Evolutionary conservation across 2,113 vertebrate species (phyloP), one percentile per base, ranked within the genome.

Genomic region (Cepphus grylle): DNA sequence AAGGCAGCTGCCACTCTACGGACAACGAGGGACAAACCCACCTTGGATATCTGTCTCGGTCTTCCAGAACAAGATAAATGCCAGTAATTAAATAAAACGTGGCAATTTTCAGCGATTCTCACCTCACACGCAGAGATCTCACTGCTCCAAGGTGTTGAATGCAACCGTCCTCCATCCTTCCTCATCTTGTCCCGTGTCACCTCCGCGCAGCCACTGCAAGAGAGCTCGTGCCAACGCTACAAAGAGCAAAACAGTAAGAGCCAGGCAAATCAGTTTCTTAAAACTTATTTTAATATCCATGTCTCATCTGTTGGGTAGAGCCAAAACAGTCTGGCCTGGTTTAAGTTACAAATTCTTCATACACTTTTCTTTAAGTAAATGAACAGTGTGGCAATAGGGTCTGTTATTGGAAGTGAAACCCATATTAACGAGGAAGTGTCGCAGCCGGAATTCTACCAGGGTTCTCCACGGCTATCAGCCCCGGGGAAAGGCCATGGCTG

Each of bases 271-370:
- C 62, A 52, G 94, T 97, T 97, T 98, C 96, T 98, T 98, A 97
- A 98, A 98, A 98, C 97, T 97, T 97, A 97, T 97, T 98, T 98
- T 98, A 98, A 98, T 98, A 97, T 97, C 97, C 95, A 97, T 95
- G 81, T 94, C 95, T 97, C 95, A 94, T 93, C 94, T 97, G 93
- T 93, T 98, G 97, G 98, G 97, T 96, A 97, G 97, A 96, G 94
- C 93, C 97, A 97, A 97, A 98, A 98, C 95, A 97, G 94, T 97
- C 95, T 97, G 97, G 96, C 93, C 96, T 97, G 97, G 86, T 96
- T 98, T 97, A 97, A 98, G 96, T 98, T 98, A 98, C 97, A 98
- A 98, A 98, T 98, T 97, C 97, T 98, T 97, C 97, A 98, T 98
- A 98, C 96, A 97, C 78, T 81, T 95, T 77, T 81, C 79, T 97